phyloP scores from a whole-genome alignment of 53 echinoderm and acorn worm genomes.

The Glandiceps talaboti region DNA sequence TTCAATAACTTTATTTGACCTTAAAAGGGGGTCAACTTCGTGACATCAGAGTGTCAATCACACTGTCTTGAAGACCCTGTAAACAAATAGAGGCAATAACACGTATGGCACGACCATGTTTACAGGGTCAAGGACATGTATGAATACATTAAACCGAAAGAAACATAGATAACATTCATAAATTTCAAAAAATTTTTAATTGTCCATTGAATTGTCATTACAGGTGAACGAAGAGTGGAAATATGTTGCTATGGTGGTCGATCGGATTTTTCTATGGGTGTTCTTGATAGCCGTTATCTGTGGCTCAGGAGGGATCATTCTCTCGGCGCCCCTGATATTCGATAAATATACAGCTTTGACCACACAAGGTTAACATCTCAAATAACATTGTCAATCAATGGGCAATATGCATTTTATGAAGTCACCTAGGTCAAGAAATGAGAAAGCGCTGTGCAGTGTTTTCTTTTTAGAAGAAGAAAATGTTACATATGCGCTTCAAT shows the following conservation, averaged over 20 bases:
- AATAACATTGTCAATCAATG: neutral
- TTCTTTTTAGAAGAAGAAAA: neutral
- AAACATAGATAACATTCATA: neutral
- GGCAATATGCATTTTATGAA: too few species aligned
- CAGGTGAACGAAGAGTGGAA: conserved; percentile 82
- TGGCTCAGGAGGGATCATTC: conserved; percentile 62
- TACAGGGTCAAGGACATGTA: too few species aligned
- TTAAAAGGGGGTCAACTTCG: too few species aligned
- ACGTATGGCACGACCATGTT: neutral
- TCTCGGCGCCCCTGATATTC: conserved; percentile 82
- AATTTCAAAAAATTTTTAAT: too few species aligned
- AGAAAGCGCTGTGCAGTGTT: too few species aligned
- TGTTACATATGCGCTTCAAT: neutral
- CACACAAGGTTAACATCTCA: neutral
- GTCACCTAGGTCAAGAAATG: too few species aligned
- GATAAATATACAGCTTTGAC: conserved; percentile 16
- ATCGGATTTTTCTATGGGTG: conserved; percentile 78
- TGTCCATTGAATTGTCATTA: conserved; percentile 4
- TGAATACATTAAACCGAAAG: too few species aligned
- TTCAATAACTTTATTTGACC: too few species aligned
- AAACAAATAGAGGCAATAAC: neutral
- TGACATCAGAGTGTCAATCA: too few species aligned
- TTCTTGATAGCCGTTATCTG: conserved; percentile 53
- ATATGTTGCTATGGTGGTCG: conserved; percentile 89
- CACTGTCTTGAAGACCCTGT: too few species aligned